phyloP scores from a whole-genome alignment of 2,113 vertebrate genomes.

The Psittacula cyanocephala region DNA sequence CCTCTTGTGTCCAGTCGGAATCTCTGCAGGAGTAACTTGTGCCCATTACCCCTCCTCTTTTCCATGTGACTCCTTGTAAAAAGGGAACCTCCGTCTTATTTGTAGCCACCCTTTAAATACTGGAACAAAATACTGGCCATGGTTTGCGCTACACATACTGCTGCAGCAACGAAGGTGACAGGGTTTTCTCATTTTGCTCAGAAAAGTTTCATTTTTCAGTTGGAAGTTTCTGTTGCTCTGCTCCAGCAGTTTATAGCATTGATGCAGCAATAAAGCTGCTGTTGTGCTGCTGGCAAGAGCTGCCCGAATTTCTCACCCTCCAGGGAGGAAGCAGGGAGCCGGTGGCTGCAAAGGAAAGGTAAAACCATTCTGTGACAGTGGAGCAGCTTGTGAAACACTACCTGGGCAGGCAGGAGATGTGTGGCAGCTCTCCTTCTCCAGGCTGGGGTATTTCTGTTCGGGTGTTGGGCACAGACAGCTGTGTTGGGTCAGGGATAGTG shows the following conservation, averaged over 20 bases:
- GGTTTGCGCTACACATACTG: background rate
- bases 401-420: background rate
- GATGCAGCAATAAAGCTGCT: background rate
- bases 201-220: conserved; percentile 41
- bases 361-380: background rate
- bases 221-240: conserved; percentile 19
- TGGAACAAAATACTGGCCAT: background rate
- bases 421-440: background rate
- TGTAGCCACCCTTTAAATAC: background rate
- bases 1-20: background rate
- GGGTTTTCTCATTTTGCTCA: conserved; percentile 4
- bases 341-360: background rate
- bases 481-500: background rate
- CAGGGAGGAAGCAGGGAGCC: background rate
- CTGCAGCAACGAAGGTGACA: background rate
- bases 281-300: background rate
- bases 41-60: background rate
- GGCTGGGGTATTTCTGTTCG: background rate
- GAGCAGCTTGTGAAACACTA: background rate
- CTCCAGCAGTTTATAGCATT: conserved; percentile 12
- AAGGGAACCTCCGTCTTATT: background rate
- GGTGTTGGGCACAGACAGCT: background rate
- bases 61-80: background rate
- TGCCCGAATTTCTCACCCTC: background rate
- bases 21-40: background rate